These are phyloP conservation scores for Rhynchotus rufescens DNA, from an alignment of 2,797 vertebrate genomes.

Conservation along the genomic window DNA sequence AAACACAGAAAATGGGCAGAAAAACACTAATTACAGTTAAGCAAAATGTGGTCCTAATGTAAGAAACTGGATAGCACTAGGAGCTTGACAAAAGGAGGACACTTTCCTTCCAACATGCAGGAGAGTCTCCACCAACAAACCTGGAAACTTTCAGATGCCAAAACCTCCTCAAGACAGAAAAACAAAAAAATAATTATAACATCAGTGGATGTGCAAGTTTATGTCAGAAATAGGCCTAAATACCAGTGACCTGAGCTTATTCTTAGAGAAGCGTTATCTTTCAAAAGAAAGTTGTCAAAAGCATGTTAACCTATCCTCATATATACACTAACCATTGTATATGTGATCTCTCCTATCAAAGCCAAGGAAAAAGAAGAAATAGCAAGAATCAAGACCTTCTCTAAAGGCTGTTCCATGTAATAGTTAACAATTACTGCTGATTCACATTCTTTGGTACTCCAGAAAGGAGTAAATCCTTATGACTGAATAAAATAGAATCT, in stretches of 20 bases:
- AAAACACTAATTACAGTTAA: slow-evolving; percentile 6
- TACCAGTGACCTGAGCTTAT: neutral
- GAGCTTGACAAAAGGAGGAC: neutral
- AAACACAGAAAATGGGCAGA: neutral
- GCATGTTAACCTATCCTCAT: neutral
- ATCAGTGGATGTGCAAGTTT: neutral
- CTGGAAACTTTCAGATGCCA: slow-evolving; percentile 43
- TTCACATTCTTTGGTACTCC: neutral
- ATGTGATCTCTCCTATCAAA: neutral
- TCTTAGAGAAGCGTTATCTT: neutral
- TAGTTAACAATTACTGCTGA: neutral
- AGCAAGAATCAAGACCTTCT: neutral
- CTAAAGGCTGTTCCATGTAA: neutral
- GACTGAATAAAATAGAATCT: neutral
- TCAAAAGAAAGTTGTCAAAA: neutral
- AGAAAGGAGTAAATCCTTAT: neutral
- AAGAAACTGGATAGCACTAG: neutral
- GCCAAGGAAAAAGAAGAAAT: neutral
- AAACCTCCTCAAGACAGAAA: slow-evolving; percentile 22
- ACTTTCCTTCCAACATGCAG: neutral
- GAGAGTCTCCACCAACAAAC: slow-evolving; percentile 25
- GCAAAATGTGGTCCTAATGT: neutral
- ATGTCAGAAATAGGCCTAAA: neutral
- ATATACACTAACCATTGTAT: neutral
- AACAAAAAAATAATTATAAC: neutral